A percentile compares a stretch with the other conserved stretches of the same genome.
Conservation (phyloP, 2,797 vertebrate genomes). For the Karalla daura region DNA sequence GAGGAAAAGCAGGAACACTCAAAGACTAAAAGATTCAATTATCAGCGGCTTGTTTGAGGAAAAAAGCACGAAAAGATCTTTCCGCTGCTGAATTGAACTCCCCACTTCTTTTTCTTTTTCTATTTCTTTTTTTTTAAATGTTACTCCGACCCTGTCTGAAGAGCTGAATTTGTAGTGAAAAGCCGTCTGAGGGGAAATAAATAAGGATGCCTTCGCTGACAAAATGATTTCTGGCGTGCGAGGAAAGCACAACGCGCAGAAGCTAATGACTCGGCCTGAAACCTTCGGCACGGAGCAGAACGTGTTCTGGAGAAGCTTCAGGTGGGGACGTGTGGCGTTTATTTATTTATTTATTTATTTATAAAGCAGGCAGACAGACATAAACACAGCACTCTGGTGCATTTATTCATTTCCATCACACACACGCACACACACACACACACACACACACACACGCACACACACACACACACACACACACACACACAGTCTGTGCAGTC, state of each 20-base stretch:
- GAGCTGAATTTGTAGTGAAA: background rate
- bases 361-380: no score
- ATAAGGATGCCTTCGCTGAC: slow-evolving; percentile 9
- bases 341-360: no score
- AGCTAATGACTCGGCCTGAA: slow-evolving; percentile 22
- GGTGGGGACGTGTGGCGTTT: background rate
- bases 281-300: slow-evolving; percentile 10
- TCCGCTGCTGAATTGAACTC: background rate
- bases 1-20: background rate
- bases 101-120: no score
- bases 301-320: slow-evolving; percentile 14
- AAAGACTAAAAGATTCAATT: background rate
- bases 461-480: no score
- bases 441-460: no score
- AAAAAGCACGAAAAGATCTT: background rate
- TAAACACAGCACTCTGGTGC: no score
- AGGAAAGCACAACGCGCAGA: slow-evolving; percentile 17
- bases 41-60: background rate
- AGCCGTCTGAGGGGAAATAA: slow-evolving; percentile 9
- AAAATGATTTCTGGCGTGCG: slow-evolving; percentile 36
- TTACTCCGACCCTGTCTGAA: no score
- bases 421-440: no score
- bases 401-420: no score
- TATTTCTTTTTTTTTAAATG: slow-evolving; percentile 14
- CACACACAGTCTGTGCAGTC: no score